Base-by-base conservation (phyloP, 2,888 invertebrate genomes). In the Meta bourneti region DNA sequence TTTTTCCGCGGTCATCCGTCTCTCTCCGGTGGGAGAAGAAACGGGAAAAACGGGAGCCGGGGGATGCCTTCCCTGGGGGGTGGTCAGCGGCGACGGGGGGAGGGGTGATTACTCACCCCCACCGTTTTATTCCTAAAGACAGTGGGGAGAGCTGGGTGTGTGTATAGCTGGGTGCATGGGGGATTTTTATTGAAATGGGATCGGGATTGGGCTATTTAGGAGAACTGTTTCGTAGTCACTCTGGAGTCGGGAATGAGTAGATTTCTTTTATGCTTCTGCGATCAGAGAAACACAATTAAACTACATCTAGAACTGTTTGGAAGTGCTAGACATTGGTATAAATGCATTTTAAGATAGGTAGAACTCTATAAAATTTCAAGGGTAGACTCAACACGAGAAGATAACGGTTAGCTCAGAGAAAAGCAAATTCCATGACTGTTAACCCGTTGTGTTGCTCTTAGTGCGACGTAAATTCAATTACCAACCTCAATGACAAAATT, bases 51-150 rank as follows among this genome's bases (percentile, higher is more conserved):
- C 34, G 34, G 34, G 34, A 34, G 34, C 4, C 34, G 34, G 34
- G 34, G 61, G 49, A 61, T 48, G 8, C 8, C n/a, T 19, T 80
- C 85, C 52, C 90, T 13, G 8, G 85, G 90, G 90, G 19, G 19
- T 54, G 84, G 80, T 89, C 83, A 89, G 48, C 71, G 70, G 48
- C 16, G 51, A 70, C 69, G 84, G 16, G 61, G 48, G 48, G 75
- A 54, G 19, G 87, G 77, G 77, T 82, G 81, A 87, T 91, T 91
- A 87, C 91, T 87, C 91, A 82, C 51, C 82, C 81, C 90, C 79
- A 72, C 34, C 20, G 69, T 69, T 81, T 81, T 80, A 69, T 86
- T 84, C 74, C 34, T 83, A 54, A 74, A 54, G 83, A 51, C 34
- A 51, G 49, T 52, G 16, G 84, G 72, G 75, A 78, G 51, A 20